Percentiles rank a stretch among this genome's conserved stretches.
phyloP scores from a whole-genome alignment of 2,113 vertebrate genomes.

The human region GRCh38 chr16:12640501-12641000 shows the following conservation, averaged over 20 bases:
- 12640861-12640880: background rate
- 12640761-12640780: background rate
- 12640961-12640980: no score
- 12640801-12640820: no score
- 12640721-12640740: background rate
- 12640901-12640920: background rate
- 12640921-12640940: no score
- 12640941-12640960: no score
- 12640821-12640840: background rate
- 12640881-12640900: background rate
- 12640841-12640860: background rate
- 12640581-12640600: background rate
- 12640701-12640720: background rate
- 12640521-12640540: background rate
- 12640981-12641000: no score
- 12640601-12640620: background rate
- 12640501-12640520: background rate
- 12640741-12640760: background rate
- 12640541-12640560: background rate
- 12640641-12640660: background rate
- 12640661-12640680: background rate
- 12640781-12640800: no score
- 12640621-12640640: no score
- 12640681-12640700: background rate
- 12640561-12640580: background rate